Evolutionary conservation across 2,797 vertebrate species (phyloP).

Genomic region (Pangasius djambal): DNA sequence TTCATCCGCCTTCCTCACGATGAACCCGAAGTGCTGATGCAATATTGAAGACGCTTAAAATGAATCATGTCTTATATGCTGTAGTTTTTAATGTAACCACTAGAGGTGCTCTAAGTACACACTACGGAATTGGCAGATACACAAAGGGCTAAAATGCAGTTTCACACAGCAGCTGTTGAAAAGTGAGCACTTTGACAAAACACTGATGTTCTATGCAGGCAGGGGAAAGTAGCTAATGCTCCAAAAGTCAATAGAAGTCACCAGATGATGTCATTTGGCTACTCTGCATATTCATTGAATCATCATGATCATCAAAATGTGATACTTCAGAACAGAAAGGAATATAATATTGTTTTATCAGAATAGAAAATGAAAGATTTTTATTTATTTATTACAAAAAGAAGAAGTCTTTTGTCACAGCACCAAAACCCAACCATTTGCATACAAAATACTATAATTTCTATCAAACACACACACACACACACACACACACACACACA

Average conservation of each 20-base stretch:
- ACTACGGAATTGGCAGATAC: conserved; percentile 26
- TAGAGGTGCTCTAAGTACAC: conserved; percentile 75
- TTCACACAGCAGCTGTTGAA: background rate
- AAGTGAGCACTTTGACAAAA: background rate
- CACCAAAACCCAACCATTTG: background rate
- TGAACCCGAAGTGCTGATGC: background rate
- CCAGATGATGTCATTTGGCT: background rate
- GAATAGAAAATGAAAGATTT: background rate
- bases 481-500: background rate
- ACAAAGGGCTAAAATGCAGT: background rate
- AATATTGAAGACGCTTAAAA: background rate
- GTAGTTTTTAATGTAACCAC: conserved; percentile 65
- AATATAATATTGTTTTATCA: background rate
- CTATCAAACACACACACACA: background rate
- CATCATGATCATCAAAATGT: background rate
- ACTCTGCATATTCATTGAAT: background rate
- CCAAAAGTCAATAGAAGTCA: background rate
- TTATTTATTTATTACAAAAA: background rate
- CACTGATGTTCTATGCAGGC: background rate
- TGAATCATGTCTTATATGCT: background rate
- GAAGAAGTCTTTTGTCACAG: background rate
- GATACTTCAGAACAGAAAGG: background rate
- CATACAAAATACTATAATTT: background rate
- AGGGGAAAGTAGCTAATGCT: background rate
- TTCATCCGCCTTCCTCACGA: background rate